Base-by-base conservation (phyloP, 2,888 invertebrate genomes). In the Lasioglossum zephyrum region DNA sequence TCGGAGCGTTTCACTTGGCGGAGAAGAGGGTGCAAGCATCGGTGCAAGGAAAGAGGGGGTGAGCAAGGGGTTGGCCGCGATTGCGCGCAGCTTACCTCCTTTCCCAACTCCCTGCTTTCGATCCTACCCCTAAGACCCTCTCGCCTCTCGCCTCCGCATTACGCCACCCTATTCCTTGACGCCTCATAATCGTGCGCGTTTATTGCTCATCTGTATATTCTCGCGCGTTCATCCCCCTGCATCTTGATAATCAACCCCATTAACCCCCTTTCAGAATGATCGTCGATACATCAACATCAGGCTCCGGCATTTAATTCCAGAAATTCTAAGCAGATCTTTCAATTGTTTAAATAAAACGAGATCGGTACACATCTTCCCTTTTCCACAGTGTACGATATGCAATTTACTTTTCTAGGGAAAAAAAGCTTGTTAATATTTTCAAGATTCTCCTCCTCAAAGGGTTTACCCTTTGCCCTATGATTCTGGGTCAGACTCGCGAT, bases 81-180 rank as follows among this genome's bases (percentile, higher is more conserved):
- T 77, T 91, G 91, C 91, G 91, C 91, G 81, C 16, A 63, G 31
- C 31, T 26, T 31, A 26, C 26, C 63, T 63, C 31, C 16, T 31
- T 63, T 31, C 5, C 72, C 79, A 53, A 8, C 36, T 63, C 47
- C 47, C 72, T 60, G 60, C 41, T 66, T 69, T 69, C 41, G 41
- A 69, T 69, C 41, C 69, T 69, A 18, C 31, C 66, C 66, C 66
- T 22, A 5, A n/a, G 5, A 60, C 13, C 5, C 13, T 26, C 26
- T 13, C 26, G 31, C 31, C 31, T 31, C 31, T 31, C 31, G 31
- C 31, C 31, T 31, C 31, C 31, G 60, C 78, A 82, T 69, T 81
- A 86, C 83, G 66, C 77, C 70, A 60, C 36, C 66, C 36, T 66
- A 66, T 36, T 69, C 26, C 73, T 49, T 13, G 16, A 76, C 41